Evolutionary conservation across 37 sponge, comb jelly and placozoan genomes (phyloP).

Genomic region (Eunapius fragilis): DNA sequence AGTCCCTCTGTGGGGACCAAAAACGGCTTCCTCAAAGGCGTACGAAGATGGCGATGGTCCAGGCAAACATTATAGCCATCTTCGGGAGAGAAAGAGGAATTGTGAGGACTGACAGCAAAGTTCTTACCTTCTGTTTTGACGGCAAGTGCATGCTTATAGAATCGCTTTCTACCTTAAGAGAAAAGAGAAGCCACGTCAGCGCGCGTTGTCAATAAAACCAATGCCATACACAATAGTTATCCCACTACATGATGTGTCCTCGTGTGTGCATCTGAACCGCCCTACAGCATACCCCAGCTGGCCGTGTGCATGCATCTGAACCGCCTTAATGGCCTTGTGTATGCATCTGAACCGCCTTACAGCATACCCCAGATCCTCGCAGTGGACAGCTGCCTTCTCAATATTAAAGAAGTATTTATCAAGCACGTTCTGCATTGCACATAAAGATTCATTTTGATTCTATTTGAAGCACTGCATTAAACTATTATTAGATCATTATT

Average conservation of each 20-base stretch:
- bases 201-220: too few relatives aligned
- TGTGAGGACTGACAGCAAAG: background rate
- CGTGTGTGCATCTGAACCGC: too few relatives aligned
- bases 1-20: slow-evolving; percentile 67
- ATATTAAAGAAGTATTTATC: background rate
- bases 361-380: background rate
- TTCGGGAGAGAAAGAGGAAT: background rate
- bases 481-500: too few relatives aligned
- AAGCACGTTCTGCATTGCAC: background rate
- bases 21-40: slow-evolving; percentile 58
- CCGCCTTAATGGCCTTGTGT: too few relatives aligned
- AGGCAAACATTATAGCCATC: slow-evolving; percentile 54
- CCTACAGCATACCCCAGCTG: background rate
- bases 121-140: slow-evolving; percentile 19
- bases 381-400: background rate
- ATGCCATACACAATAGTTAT: too few relatives aligned
- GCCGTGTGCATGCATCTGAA: too few relatives aligned
- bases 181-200: too few relatives aligned
- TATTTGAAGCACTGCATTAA: background rate
- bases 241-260: too few relatives aligned
- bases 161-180: slow-evolving; percentile 63
- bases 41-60: slow-evolving; percentile 65
- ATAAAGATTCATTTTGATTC: background rate
- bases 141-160: slow-evolving; percentile 67
- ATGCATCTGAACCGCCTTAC: too few relatives aligned